Evolutionary conservation across 2,888 invertebrate genomes (phyloP), one percentile per base, ranked within the genome.

Genomic region (Xanthorhoe spadicearia): DNA sequence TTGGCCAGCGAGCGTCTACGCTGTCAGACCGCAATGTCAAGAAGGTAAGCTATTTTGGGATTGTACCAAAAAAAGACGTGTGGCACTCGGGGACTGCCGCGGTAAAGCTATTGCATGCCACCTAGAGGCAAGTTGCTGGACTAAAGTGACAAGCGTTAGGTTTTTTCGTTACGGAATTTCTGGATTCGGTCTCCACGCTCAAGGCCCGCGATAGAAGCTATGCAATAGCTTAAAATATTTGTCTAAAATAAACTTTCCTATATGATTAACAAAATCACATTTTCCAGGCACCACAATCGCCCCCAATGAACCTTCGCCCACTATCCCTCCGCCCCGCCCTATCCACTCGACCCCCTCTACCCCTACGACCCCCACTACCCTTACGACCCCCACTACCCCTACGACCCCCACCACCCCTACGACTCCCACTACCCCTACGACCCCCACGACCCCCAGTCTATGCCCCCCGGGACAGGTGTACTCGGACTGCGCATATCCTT

Each of bases 401-500:
- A 69, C 73, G 4, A 69, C 73, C 19, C 52, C 71, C 4, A 1
- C 28, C n/a, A 64, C 67, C 66, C 15, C 10, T 6, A 69, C 66
- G 13, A 56, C 23, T 32, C 18, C 60, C 13, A 61, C 69, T 8
- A 64, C 64, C 6, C 62, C 46, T 4, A 56, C 68, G 1, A 62
- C 70, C 2, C 51, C 63, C 4, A 9, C 72, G 0, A 60, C 71
- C 0, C 61, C 69, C 10, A 51, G 76, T 2, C 68, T 46, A 0
- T 92, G 92, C 61, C 86, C 87, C 0, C 82, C 87, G 0, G 96
- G 94, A 0, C 89, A 94, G 66, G 85, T 90, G n/a, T 95, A 94
- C 93, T 91, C 94, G 0, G 90, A 95, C 0, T 97, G 97, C 79
- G 96, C 96, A 0, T 95, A 95, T 76, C 93, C 94, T 9, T 98